A percentile compares a stretch with the other conserved stretches of the same genome.
phyloP scores from a whole-genome alignment of 2,113 vertebrate genomes.

The Oriolus oriolus region DNA sequence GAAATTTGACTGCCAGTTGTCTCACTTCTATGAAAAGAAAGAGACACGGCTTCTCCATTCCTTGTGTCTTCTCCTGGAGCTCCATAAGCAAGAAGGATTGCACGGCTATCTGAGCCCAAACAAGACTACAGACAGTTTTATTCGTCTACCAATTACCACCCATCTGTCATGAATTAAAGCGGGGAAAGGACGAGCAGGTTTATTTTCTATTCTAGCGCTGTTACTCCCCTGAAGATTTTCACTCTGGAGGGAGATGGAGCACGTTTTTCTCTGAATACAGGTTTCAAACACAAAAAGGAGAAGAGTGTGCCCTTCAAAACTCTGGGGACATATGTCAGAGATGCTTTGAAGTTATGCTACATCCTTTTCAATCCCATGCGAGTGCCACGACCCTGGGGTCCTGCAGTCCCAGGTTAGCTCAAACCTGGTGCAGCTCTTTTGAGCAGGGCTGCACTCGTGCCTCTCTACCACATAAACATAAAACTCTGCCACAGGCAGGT shows the following conservation, averaged over 20 bases:
- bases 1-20: background rate
- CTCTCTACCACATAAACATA: background rate
- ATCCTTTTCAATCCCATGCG: accelerated
- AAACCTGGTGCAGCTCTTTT: background rate
- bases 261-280: background rate
- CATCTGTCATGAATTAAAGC: background rate
- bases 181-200: background rate
- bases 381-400: background rate
- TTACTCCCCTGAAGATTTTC: background rate
- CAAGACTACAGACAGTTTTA: background rate
- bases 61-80: background rate
- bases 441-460: background rate
- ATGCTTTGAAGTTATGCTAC: background rate
- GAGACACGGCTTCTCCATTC: background rate
- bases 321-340: background rate
- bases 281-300: background rate
- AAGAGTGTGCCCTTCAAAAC: background rate
- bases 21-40: background rate
- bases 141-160: background rate
- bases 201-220: background rate
- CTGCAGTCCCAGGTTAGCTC: background rate
- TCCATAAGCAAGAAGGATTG: background rate
- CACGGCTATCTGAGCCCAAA: background rate
- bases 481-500: background rate
- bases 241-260: background rate